Evolutionary conservation across 2,797 vertebrate genomes (phyloP).

Genomic region (Sebastes hopkinsi): DNA sequence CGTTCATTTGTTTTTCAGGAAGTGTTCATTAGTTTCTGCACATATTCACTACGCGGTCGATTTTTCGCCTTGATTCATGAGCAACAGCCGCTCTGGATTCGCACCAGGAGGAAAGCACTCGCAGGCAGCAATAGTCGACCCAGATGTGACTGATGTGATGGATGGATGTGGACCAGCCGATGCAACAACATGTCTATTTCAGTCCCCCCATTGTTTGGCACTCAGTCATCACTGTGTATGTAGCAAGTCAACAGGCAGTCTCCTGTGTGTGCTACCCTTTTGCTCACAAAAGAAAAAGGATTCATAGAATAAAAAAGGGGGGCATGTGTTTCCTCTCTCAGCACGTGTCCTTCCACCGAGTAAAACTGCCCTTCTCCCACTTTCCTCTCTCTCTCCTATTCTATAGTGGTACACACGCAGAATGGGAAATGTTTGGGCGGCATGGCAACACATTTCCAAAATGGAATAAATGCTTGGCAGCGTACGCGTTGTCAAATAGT

Average conservation of each 20-base stretch:
- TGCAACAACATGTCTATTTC: slow-evolving; percentile 78
- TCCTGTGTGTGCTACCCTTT: slow-evolving; percentile 48
- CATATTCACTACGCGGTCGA: neutral
- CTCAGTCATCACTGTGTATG: slow-evolving; percentile 69
- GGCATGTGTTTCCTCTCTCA: slow-evolving; percentile 71
- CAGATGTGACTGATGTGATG: slow-evolving; percentile 67
- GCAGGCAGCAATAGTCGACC: slow-evolving; percentile 40
- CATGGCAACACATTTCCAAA: slow-evolving; percentile 65
- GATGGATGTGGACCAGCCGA: slow-evolving; percentile 60
- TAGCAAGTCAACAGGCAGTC: slow-evolving; percentile 63
- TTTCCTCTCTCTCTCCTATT: slow-evolving; percentile 44
- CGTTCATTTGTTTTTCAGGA: neutral
- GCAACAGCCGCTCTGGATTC: slow-evolving; percentile 21
- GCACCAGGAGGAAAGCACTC: slow-evolving; percentile 1
- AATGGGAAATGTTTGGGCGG: slow-evolving; percentile 58
- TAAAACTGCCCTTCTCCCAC: slow-evolving; percentile 48
- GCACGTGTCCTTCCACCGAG: slow-evolving; percentile 64
- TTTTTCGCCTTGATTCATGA: slow-evolving; percentile 35
- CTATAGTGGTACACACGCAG: slow-evolving; percentile 7
- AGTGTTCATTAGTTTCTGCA: slow-evolving; percentile 8
- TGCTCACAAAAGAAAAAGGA: slow-evolving; percentile 60
- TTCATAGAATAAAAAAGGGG: slow-evolving; percentile 41
- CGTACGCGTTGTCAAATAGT: slow-evolving; percentile 42
- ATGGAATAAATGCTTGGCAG: slow-evolving; percentile 63
- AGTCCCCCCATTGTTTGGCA: slow-evolving; percentile 75